A percentile compares a stretch with the other conserved stretches of the same genome.
Conservation (phyloP, 2,113 vertebrate genomes). For the Mola mola region DNA sequence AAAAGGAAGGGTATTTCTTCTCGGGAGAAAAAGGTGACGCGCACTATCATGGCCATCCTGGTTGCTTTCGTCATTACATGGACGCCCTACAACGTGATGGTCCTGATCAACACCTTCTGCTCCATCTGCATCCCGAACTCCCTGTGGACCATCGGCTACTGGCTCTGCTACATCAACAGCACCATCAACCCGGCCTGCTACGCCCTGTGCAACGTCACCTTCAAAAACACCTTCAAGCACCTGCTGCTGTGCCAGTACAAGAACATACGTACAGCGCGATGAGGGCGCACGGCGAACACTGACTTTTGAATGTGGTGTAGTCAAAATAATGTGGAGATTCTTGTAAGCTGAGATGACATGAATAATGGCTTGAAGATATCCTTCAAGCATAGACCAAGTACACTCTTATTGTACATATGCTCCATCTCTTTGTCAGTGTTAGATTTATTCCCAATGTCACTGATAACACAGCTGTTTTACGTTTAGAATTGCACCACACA, state of each 20-base stretch:
- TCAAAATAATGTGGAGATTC: conserved; percentile 8
- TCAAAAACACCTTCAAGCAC: conserved; percentile 98
- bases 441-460: neutral
- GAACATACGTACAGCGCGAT: conserved; percentile 92
- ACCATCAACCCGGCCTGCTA: conserved; percentile 98
- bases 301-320: conserved; percentile 1
- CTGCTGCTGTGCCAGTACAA: conserved; percentile 96
- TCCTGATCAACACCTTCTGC: conserved; percentile 97
- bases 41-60: conserved; percentile 95
- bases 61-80: conserved; percentile 88
- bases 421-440: conserved; percentile 9
- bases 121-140: conserved; percentile 88
- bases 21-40: conserved; percentile 95
- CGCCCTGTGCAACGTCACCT: conserved; percentile 94
- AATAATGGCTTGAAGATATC: conserved; percentile 1
- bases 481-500: neutral
- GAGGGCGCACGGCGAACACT: neutral
- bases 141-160: conserved; percentile 92
- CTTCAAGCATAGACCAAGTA: conserved; percentile 3
- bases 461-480: neutral
- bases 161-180: conserved; percentile 95
- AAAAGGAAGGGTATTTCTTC: conserved; percentile 86
- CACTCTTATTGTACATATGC: conserved; percentile 17
- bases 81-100: conserved; percentile 99
- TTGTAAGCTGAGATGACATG: neutral